Evolutionary conservation across 64 coral and sea anemone species (phyloP), one percentile per base, ranked within the genome.

Genomic region (Pachyseris speciosa): DNA sequence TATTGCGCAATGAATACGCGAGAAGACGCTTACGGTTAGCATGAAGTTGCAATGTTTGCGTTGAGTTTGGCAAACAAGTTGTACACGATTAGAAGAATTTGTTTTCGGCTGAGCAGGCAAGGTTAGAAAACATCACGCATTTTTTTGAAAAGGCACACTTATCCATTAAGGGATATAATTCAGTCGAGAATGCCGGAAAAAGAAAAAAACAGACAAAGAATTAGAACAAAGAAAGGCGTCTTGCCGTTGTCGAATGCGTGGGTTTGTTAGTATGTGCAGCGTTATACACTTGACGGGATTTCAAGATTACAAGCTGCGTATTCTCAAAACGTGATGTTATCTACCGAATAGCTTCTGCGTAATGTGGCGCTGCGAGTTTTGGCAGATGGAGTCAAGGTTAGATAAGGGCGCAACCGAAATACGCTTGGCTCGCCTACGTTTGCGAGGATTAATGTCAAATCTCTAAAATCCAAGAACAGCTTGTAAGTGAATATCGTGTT

Each of bases 61-160:
- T 12, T 61, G 52, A 81, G 26, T 53, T 81, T 63, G 33, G 77
- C 77, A 81, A 81, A 81, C 52, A 81, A 81, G 77, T 58, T 81
- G 77, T 81, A 81, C 53, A 63, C 39, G 52, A 36, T 40, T 61
- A 61, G 39, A 22, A 61, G 77, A 81, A 60, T 63, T 81, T 61
- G 52, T 61, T 37, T 61, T 61, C 32, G 25, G 39, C 33, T 64
- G 40, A 63, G 40, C 40, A 7, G 9, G 17, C 33, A 26, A n/a
- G 63, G 53, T 61, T 7, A 81, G 34, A 31, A 27, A 55, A 15
- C 20, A 39, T 13, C 51, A 39, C 17, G 13, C 52, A 45, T 42
- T 20, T 60, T 63, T 39, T 13, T 31, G 40, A 61, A 63, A 60
- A 60, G 39, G 30, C 31, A 38, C 16, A 80, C 24, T 27, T 13